These are phyloP conservation scores for Varanus komodoensis DNA, from an alignment of 2,113 vertebrate genomes.

Conservation along the genomic window DNA sequence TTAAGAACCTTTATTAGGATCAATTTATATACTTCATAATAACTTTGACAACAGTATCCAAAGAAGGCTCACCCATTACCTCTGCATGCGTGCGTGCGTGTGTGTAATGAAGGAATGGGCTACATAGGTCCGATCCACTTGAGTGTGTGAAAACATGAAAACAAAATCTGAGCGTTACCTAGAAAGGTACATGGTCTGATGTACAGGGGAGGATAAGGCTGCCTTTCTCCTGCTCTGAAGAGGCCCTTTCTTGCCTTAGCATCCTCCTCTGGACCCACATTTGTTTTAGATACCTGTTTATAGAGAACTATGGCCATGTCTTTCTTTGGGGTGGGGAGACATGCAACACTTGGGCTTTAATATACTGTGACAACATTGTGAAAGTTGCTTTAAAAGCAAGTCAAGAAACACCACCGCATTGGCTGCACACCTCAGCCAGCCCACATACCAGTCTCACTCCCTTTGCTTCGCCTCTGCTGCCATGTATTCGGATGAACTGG, in stretches of 20 bases:
- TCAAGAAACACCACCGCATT: not conserved
- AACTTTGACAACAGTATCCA: not conserved
- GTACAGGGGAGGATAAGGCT: not conserved
- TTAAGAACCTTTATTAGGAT: not conserved
- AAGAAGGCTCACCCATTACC: not conserved
- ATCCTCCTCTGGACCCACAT: slow-evolving; percentile 25
- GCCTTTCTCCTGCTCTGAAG: not conserved
- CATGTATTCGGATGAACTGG: no score
- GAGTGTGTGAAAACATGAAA: not conserved
- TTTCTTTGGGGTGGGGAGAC: no score
- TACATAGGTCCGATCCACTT: not conserved
- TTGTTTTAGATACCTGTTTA: slow-evolving; percentile 50
- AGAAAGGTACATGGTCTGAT: not conserved
- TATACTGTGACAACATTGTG: slow-evolving; percentile 41
- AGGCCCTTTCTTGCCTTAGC: not conserved
- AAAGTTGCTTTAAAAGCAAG: not conserved
- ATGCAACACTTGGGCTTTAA: slow-evolving; percentile 54
- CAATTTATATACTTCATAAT: not conserved
- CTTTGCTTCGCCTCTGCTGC: not conserved
- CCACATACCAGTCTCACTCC: no score
- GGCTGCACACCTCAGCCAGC: not conserved
- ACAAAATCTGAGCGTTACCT: not conserved
- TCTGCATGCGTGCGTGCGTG: no score
- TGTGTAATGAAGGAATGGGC: not conserved
- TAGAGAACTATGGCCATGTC: slow-evolving; percentile 46